Base-by-base conservation (phyloP, 2,113 vertebrate genomes). In the Gulo gulo region DNA sequence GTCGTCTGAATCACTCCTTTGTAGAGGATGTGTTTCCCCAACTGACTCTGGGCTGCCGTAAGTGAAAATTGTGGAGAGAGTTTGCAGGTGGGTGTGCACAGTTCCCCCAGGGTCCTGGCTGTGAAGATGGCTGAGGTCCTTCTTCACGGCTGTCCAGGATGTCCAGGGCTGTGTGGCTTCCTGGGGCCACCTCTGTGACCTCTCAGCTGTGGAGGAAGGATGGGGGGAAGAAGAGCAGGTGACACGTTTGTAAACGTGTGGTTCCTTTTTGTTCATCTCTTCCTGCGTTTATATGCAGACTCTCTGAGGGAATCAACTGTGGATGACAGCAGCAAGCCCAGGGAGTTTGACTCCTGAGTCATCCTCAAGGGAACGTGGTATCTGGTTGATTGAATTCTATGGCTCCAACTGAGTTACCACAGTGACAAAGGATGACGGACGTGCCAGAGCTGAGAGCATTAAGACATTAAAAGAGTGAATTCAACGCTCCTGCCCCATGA, bases 321-420 rank as follows among this genome's bases (percentile, higher is more conserved):
- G 59, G 47, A 9, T 63, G 80, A 92, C 0, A 0, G 87, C 88
- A 80, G 74, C 80, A 47, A 74, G 31, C 65, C 29, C 13, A 0
- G 7, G 95, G 34, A 26, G 11, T 52, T 16, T n/a, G 61, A 67
- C 85, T 67, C 79, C 96, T 81, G 81, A 84, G 85, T 95, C 92
- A 45, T 24, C 15, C 84, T 94, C 88, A 21, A 50, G 61, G 50
- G 36, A 63, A 76, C 3, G 15, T 26, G 47, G 69, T 34, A 2
- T 61, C 81, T 67, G 93, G 45, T 45, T 92, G 23, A 95, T 39
- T 78, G 88, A 97, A 93, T 88, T 91, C 88, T 59, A 6, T 61
- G 91, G 47, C 67, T 88, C 57, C 93, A 36, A 0, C 23, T 81
- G 61, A 88, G 79, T 92, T 89, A 78, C 31, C 69, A 80, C 50